Conservation (phyloP, 2,113 vertebrate genomes). For the Sisor rabdophorus region DNA sequence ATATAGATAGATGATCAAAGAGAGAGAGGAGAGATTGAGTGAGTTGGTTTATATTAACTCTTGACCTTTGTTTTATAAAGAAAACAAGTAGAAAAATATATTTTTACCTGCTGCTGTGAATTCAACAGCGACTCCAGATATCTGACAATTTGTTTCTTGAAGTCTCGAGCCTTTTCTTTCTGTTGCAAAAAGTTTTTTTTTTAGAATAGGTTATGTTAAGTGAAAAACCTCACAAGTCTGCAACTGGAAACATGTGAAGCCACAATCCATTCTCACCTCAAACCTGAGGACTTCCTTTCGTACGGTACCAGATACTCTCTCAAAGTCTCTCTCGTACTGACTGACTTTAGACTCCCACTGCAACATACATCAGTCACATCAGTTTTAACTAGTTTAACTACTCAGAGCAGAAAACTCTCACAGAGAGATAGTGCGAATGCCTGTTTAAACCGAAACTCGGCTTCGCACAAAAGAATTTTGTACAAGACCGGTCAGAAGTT, state of each 20-base stretch:
- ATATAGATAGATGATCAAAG: too few relatives aligned
- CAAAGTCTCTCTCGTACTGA: slow-evolving; percentile 92
- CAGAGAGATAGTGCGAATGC: background rate
- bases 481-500: background rate
- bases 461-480: too few relatives aligned
- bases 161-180: slow-evolving; percentile 93
- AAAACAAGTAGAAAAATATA: background rate
- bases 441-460: background rate
- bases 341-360: slow-evolving; percentile 95
- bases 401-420: background rate
- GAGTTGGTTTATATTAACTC: too few relatives aligned
- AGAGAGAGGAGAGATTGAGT: too few relatives aligned
- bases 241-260: background rate
- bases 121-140: slow-evolving; percentile 85
- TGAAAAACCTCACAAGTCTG: background rate
- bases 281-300: slow-evolving; percentile 92
- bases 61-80: too few relatives aligned
- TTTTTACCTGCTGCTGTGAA: slow-evolving; percentile 88
- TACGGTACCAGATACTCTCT: slow-evolving; percentile 85
- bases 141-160: slow-evolving; percentile 83
- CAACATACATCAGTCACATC: slow-evolving; percentile 1
- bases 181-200: slow-evolving; percentile 56
- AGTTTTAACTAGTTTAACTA: background rate
- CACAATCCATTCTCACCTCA: slow-evolving; percentile 71
- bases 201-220: too few relatives aligned